Evolutionary conservation across 2,888 invertebrate species (phyloP).

Genomic region (Ethmia dodecea): DNA sequence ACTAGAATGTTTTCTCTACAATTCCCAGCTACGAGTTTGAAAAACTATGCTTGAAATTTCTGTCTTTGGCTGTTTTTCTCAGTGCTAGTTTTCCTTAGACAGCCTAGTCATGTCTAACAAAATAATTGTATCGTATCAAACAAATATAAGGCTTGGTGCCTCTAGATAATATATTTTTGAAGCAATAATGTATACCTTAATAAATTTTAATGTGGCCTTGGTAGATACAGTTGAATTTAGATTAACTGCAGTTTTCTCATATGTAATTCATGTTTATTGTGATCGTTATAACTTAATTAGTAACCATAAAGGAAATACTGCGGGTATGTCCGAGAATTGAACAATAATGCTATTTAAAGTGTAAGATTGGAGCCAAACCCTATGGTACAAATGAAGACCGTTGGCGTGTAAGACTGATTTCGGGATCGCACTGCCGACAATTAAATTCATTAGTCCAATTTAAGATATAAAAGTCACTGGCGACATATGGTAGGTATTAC

Average conservation of each 20-base stretch:
- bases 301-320: too few relatives aligned
- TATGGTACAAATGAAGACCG: too few relatives aligned
- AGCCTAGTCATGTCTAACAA: constrained; percentile 32
- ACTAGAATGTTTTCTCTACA: too few relatives aligned
- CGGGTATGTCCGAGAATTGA: too few relatives aligned
- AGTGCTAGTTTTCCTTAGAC: constrained; percentile 19
- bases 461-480: constrained; percentile 4
- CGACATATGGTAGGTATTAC: constrained; percentile 1
- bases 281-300: too few relatives aligned
- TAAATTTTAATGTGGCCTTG: constrained; percentile 40
- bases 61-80: constrained; percentile 14
- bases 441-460: constrained; percentile 27
- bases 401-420: constrained; percentile 39
- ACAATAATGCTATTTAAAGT: too few relatives aligned
- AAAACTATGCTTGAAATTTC: too few relatives aligned
- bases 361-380: too few relatives aligned
- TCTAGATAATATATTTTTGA: constrained; percentile 29
- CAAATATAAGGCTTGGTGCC: not conserved
- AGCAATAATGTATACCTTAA: constrained; percentile 37
- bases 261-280: not conserved
- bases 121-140: constrained; percentile 13
- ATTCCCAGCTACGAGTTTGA: too few relatives aligned
- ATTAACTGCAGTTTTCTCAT: not conserved
- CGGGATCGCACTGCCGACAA: constrained; percentile 23
- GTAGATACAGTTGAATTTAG: constrained; percentile 27